Conservation (phyloP, 2,888 invertebrate genomes). For the Clitarchus hookeri region DNA sequence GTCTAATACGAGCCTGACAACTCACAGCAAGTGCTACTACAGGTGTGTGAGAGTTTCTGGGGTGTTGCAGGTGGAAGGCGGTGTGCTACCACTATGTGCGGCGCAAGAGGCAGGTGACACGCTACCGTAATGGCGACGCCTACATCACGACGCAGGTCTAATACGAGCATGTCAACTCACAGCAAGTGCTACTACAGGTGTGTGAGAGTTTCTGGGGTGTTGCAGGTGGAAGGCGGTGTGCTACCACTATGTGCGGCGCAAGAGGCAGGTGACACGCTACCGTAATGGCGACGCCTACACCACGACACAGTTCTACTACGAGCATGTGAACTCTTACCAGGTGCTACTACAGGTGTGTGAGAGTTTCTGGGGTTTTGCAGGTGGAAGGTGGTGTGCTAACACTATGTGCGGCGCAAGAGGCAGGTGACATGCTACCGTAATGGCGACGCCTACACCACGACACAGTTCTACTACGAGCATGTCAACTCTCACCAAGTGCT, state of each 20-base stretch:
- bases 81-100: too few species aligned
- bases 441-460: slow-evolving; percentile 80
- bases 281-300: slow-evolving; percentile 82
- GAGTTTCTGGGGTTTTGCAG: slow-evolving; percentile 51
- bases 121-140: too few species aligned
- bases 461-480: slow-evolving; percentile 86
- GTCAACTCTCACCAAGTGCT: too few species aligned
- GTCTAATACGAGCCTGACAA: too few species aligned
- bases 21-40: too few species aligned
- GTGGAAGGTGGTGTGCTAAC: slow-evolving; percentile 86
- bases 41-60: too few species aligned
- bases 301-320: slow-evolving; percentile 82
- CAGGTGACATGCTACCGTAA: slow-evolving; percentile 79
- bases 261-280: slow-evolving; percentile 76
- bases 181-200: too few species aligned
- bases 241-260: slow-evolving; percentile 79
- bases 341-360: too few species aligned
- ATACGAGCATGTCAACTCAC: too few species aligned
- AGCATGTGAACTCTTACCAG: slow-evolving; percentile 81
- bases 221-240: slow-evolving; percentile 80
- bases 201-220: slow-evolving; percentile 30
- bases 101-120: too few species aligned
- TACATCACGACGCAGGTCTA: too few species aligned
- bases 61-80: too few species aligned
- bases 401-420: slow-evolving; percentile 75